A percentile compares a stretch with the other conserved stretches of the same genome.
These are phyloP conservation scores for Nomada fabriciana DNA, from an alignment of 2,888 invertebrate species.

Conservation along the genomic window DNA sequence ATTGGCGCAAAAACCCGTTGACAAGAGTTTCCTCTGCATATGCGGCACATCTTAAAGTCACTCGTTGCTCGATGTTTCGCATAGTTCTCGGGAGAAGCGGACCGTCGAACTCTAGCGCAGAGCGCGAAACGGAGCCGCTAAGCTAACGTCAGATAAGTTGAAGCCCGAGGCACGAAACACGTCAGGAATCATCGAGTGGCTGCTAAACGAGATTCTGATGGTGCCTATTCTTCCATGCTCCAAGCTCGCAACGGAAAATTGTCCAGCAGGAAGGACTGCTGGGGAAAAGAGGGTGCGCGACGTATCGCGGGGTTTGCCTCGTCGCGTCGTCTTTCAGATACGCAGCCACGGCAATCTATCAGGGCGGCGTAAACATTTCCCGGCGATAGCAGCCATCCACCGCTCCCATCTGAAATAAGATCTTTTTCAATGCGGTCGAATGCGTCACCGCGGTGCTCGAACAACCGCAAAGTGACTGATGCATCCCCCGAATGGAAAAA, in stretches of 20 bases:
- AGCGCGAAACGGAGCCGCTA: neutral
- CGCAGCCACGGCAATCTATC: constrained; percentile 38
- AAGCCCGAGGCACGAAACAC: neutral
- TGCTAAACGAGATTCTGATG: constrained; percentile 68
- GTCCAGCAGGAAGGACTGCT: neutral
- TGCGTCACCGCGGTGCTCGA: neutral
- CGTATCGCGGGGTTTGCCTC: constrained; percentile 32
- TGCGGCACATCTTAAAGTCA: neutral
- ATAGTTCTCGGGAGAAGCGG: constrained; percentile 6
- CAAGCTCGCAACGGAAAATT: constrained; percentile 11
- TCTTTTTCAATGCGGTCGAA: constrained; percentile 27
- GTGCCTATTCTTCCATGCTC: constrained; percentile 5
- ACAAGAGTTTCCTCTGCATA: neutral
- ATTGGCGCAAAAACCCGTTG: neutral
- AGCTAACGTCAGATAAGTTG: constrained; percentile 14
- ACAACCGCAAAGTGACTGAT: neutral
- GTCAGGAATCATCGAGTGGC: constrained; percentile 35
- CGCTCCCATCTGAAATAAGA: constrained; percentile 45
- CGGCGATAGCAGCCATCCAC: constrained; percentile 10
- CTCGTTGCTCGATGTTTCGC: neutral
- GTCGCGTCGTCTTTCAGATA: constrained; percentile 27
- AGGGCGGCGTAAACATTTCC: constrained; percentile 17
- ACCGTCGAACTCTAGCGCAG: neutral
- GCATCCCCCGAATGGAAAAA: constrained; percentile 26
- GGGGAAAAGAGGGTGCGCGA: neutral